Conservation (phyloP, 2,888 invertebrate genomes). For the Papilio gigon region DNA sequence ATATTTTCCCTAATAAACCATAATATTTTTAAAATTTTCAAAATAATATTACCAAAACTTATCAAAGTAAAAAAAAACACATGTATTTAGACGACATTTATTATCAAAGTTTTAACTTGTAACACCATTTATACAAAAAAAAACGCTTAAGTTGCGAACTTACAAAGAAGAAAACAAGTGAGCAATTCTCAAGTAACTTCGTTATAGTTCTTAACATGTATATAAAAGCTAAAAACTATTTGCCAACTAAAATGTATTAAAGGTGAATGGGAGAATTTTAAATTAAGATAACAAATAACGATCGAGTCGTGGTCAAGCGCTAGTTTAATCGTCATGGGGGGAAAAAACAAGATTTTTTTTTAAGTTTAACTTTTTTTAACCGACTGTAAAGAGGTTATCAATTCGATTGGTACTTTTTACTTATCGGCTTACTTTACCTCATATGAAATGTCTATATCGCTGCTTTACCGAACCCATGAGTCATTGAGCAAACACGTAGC, state of each 20-base stretch:
- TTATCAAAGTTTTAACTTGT: slow-evolving; percentile 1
- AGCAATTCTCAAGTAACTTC: slow-evolving; percentile 17
- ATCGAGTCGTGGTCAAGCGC: too few relatives aligned
- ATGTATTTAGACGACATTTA: not conserved
- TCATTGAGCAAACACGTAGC: slow-evolving; percentile 5
- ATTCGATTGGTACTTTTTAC: not conserved
- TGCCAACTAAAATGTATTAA: not conserved
- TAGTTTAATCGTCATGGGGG: too few relatives aligned
- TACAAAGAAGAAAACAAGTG: not conserved
- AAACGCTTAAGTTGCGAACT: slow-evolving; percentile 8
- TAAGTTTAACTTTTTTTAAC: too few relatives aligned
- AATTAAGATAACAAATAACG: not conserved
- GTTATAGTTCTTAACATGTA: slow-evolving; percentile 5
- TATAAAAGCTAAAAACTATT: slow-evolving; percentile 16
- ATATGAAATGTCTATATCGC: not conserved
- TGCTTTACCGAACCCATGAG: slow-evolving; percentile 16
- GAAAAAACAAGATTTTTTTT: too few relatives aligned
- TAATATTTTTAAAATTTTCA: too few relatives aligned
- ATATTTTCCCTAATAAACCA: too few relatives aligned
- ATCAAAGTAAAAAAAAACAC: too few relatives aligned
- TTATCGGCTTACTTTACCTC: not conserved
- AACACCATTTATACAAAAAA: slow-evolving; percentile 6
- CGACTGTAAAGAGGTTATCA: not conserved
- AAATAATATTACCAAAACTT: too few relatives aligned
- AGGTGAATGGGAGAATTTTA: not conserved